These are phyloP conservation scores for Perognathus longimembris DNA, from an alignment of 2,113 vertebrate species.

Conservation along the genomic window DNA sequence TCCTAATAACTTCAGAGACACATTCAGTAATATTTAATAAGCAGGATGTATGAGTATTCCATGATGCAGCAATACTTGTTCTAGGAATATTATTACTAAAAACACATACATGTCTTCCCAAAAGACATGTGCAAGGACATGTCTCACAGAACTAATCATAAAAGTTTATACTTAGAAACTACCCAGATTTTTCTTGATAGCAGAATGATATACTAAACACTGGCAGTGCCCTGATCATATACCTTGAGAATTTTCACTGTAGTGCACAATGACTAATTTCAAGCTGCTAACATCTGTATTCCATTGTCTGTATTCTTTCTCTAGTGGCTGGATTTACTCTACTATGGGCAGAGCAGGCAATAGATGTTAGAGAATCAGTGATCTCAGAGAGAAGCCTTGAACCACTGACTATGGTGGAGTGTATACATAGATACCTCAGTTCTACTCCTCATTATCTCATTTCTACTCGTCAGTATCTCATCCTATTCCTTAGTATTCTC, in stretches of 20 bases:
- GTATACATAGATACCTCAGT: no score
- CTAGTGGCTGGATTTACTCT: neutral
- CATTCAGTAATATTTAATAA: neutral
- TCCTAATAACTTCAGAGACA: neutral
- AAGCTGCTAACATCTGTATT: neutral
- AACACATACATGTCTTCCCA: neutral
- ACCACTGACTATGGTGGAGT: neutral
- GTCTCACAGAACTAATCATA: neutral
- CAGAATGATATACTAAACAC: neutral
- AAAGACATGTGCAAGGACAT: neutral
- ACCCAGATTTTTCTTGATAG: neutral
- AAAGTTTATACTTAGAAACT: conserved; percentile 11
- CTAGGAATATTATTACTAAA: neutral
- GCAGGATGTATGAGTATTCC: neutral
- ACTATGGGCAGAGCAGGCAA: neutral
- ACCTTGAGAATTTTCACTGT: neutral
- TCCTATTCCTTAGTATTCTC: neutral
- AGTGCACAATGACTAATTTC: neutral
- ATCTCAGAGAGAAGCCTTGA: neutral
- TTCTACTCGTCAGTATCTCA: neutral
- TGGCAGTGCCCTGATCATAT: neutral
- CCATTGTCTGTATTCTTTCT: neutral
- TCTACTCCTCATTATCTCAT: no score
- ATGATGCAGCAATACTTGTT: neutral
- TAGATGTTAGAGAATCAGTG: neutral